A percentile compares a stretch with the other conserved stretches of the same genome.
Conservation (phyloP, 2,797 vertebrate genomes). For the Sebastes itinus region DNA sequence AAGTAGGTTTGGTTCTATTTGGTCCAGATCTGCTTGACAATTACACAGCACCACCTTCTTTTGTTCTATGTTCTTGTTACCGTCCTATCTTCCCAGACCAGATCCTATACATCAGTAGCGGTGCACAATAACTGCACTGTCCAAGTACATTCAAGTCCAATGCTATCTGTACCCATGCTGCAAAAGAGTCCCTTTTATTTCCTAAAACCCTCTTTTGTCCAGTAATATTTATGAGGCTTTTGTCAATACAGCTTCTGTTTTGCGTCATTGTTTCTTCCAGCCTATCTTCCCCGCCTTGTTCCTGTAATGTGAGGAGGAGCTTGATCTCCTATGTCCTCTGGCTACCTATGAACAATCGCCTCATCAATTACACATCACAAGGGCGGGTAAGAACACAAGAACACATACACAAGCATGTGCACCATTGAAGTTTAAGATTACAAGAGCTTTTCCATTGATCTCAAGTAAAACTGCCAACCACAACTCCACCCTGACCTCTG, state of each 20-base stretch:
- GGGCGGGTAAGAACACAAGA: conserved; percentile 8
- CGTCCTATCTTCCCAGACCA: conserved; percentile 24
- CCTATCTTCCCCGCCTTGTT: conserved; percentile 43
- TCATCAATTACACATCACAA: conserved; percentile 78
- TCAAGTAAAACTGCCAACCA: conserved; percentile 42
- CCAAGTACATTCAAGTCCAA: background rate
- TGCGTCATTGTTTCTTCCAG: conserved; percentile 27
- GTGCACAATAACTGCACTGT: background rate
- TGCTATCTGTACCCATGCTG: background rate
- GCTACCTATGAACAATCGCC: conserved; percentile 64
- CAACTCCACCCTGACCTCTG: conserved; percentile 63
- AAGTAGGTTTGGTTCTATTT: background rate
- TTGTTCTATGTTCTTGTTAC: conserved; percentile 6
- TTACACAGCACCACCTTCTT: background rate
- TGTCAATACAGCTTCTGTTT: conserved; percentile 25
- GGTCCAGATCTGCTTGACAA: background rate
- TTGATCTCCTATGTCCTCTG: conserved; percentile 56
- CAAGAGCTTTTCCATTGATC: conserved; percentile 71
- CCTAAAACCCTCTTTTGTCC: conserved; percentile 49
- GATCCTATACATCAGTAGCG: conserved; percentile 2
- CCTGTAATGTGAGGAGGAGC: conserved; percentile 68
- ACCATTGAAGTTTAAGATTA: conserved; percentile 68
- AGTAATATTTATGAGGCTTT: conserved; percentile 25
- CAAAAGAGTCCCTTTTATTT: conserved; percentile 28
- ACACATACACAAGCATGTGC: background rate